These are phyloP conservation scores for Drosophila kanapiae DNA, from an alignment of 1,140 invertebrate species.

Conservation along the genomic window DNA sequence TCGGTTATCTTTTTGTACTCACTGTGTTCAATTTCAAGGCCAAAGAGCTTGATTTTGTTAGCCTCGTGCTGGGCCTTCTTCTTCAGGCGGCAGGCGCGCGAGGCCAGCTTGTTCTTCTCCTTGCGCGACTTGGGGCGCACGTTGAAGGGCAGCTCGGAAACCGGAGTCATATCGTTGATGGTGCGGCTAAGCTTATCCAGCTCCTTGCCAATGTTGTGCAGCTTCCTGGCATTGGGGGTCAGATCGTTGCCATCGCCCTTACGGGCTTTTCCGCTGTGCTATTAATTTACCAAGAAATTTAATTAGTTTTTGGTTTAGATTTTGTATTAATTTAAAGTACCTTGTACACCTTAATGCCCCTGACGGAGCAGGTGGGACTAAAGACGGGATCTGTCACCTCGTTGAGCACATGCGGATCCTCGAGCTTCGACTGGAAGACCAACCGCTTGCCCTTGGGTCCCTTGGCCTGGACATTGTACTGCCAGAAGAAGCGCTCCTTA, in stretches of 20 bases:
- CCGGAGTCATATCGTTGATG: slow-evolving; percentile 98
- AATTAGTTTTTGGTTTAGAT: background rate
- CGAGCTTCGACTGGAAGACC: slow-evolving; percentile 92
- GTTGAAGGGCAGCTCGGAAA: slow-evolving; percentile 96
- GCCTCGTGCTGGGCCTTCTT: slow-evolving; percentile 98
- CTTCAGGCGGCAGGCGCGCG: slow-evolving; percentile 96
- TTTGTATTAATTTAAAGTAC: slow-evolving; percentile 18
- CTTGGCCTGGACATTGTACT: slow-evolving; percentile 99
- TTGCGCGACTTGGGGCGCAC: slow-evolving; percentile 96
- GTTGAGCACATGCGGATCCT: slow-evolving; percentile 97
- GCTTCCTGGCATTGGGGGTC: slow-evolving; percentile 96
- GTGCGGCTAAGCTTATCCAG: slow-evolving; percentile 95
- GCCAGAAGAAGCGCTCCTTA: slow-evolving; percentile 97
- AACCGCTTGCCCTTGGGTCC: slow-evolving; percentile 97
- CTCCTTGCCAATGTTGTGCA: slow-evolving; percentile 96
- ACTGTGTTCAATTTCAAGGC: slow-evolving; percentile 97
- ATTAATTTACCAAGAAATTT: background rate
- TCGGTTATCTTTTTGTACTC: slow-evolving; percentile 85
- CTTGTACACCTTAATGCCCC: slow-evolving; percentile 93
- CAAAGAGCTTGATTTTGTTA: slow-evolving; percentile 97
- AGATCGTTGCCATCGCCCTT: slow-evolving; percentile 99
- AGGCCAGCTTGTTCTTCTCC: slow-evolving; percentile 99
- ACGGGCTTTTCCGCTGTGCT: slow-evolving; percentile 94
- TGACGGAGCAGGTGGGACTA: slow-evolving; percentile 94
- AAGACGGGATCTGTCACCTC: slow-evolving; percentile 97